These are phyloP conservation scores for Tachysurus vachellii DNA, from an alignment of 2,113 vertebrate genomes.

Conservation along the genomic window DNA sequence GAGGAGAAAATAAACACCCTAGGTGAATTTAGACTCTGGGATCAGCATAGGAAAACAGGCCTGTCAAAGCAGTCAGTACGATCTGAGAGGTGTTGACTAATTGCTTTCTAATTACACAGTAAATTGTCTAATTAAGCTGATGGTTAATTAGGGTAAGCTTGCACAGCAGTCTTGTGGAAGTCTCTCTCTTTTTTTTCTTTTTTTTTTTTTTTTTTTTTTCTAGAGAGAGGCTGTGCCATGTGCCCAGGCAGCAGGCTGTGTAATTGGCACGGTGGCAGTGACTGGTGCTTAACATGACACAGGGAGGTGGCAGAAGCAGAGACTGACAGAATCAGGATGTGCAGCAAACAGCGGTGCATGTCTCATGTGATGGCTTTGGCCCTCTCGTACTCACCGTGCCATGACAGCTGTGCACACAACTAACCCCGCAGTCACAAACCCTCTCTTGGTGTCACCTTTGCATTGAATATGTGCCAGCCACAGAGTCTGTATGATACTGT, in stretches of 20 bases:
- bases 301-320: constrained; percentile 71
- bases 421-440: neutral
- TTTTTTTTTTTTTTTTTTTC: neutral
- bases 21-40: constrained; percentile 71
- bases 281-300: constrained; percentile 79
- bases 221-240: constrained; percentile 58
- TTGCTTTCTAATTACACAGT: constrained; percentile 96
- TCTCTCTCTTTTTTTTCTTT: constrained; percentile 46
- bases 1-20: constrained; percentile 63
- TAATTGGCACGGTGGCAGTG: constrained; percentile 87
- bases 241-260: constrained; percentile 85
- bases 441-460: neutral
- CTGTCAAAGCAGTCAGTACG: constrained; percentile 92
- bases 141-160: constrained; percentile 92
- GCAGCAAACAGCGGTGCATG: constrained; percentile 73
- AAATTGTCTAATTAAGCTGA: constrained; percentile 97
- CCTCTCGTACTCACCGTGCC: constrained; percentile 47
- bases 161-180: constrained; percentile 91
- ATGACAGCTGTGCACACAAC: constrained; percentile 21
- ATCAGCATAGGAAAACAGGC: constrained; percentile 79
- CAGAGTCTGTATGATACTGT: neutral
- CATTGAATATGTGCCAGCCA: neutral
- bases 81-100: constrained; percentile 93
- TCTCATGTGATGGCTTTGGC: constrained; percentile 68
- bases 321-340: constrained; percentile 76